Evolutionary conservation across 2,888 invertebrate genomes (phyloP), one percentile per base, ranked within the genome.

Genomic region (Terebella lapidaria): DNA sequence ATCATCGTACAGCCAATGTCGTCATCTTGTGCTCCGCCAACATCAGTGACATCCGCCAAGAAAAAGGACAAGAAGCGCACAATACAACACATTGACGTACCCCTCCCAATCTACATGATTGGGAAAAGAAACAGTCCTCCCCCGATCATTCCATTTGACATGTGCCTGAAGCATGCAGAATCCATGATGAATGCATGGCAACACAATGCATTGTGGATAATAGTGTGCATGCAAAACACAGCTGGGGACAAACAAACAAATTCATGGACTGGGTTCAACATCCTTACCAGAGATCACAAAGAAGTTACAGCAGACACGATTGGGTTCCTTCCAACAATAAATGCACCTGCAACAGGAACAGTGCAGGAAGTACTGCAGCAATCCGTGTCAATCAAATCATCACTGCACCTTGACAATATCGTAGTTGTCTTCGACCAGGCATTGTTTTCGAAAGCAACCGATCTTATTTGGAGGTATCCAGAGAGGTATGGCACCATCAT

Each of bases 401-500:
- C 22, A 26, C 57, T 64, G n/a, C 1, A 65, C 2, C 55, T 63
- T 2, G 29, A 62, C 20, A 57, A 49, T 15, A 61, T 64, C 5
- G 54, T 49, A 18, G 29, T 35, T 54, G 57, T 63, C 18, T 51
- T 66, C 20, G 63, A 67, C 54, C 64, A 71, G 60, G 67, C 66
- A 35, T 56, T 69, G 27, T 69, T 61, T 64, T 59, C 67, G n/a
- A 70, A 68, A 55, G 68, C 64, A 46, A 54, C 62, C n/a, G 65
- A 69, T 49, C 57, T 70, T 2, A 35, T 58, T 1, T 68, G 64
- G 67, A 67, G 64, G 47, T 56, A 67, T 52, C 42, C 63, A n/a
- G 25, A 54, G 10, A 53, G 47, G 54, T 59, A 58, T 35, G 26
- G 10, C 45, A 42, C 29, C 24, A 45, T 70, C 20, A 30, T 67